Base-by-base conservation (phyloP, 2,113 vertebrate species). In the Sardina pilchardus region DNA sequence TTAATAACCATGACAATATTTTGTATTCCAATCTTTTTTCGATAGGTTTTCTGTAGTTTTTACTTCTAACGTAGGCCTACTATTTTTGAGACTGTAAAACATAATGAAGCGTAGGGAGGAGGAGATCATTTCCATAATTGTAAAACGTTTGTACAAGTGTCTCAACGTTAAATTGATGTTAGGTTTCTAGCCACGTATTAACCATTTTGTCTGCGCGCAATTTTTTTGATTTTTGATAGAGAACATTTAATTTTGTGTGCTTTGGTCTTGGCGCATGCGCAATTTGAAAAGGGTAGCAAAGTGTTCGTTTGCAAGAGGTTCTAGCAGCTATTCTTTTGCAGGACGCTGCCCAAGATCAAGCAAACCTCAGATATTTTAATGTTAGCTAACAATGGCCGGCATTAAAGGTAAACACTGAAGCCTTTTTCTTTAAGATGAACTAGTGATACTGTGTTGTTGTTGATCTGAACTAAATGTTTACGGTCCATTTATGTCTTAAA, bases 311-410 rank as follows among this genome's bases (percentile, higher is more conserved):
- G 71, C 84, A 30, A 44, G 21, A 42, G 83, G 71, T 78, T 78
- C 30, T n/a, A n/a, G n/a, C n/a, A n/a, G n/a, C n/a, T 34, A 39
- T 36, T 78, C 71, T 78, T 16, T 78, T 78, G 78, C 75, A 42
- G 34, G 56, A 53, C 43, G 44, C 8, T 59, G 5, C 48, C 1
- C 82, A n/a, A 47, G 53, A 81, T 24, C 56, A 42, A 39, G 17
- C 48, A 26, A 30, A 59, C 24, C 16, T 12, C 45, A 17, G 34
- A 26, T 14, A 36, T 39, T 82, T 86, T 92, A 88, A 92, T 92
- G 92, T 91, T 88, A 88, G 86, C 82, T 82, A 89, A 89, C 92
- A 89, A 95, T 95, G 95, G 95, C 95, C 83, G 95, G 95, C 81
- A 95, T 95, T 91, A 95, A 95, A 94, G 94, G 95, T 95, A 87